Base-by-base conservation (phyloP, 1,140 invertebrate species). In the Brachionus rotundiformis region DNA sequence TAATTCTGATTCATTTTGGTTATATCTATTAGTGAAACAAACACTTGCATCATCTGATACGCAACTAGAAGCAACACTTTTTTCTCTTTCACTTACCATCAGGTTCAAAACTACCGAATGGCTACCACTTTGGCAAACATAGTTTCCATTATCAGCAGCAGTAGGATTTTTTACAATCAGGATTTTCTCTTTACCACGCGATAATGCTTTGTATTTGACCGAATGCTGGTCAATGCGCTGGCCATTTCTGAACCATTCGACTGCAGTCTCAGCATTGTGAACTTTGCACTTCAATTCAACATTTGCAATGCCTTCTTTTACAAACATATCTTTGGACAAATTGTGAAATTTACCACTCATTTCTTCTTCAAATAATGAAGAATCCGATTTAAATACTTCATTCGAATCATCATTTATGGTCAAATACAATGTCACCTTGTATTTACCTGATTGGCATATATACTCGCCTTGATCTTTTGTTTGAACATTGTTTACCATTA, bases 341-440 rank as follows among this genome's bases (percentile, higher is more conserved):
- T 7, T 44, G 11, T 41, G 3, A 73, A 8, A 73, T 27, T 73
- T 73, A 3, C 11, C 47, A 16, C 16, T 8, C 6, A 23, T 25
- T 54, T 39, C 13, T 19, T 5, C 4, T 7, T 16, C 1, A 31
- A 31, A 31, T 31, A 10, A 16, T 31, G 63, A 68, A 11, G 10
- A 68, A n/a, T 27, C 1, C n/a, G 25, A 31, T 68, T 68, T 68
- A 2, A 68, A 68, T 33, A 36, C 63, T 16, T 73, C 25, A n/a
- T 8, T 36, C 13, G 29, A 19, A 10, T 73, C 68, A 31, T 73
- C 68, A 44, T 73, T 73, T 41, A 81, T 49, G 8, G 27, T 63
- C 16, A 81, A 39, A 36, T 81, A 49, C 11, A 81, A 33, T n/a
- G 77, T 81, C 8, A 81, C 77, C 8, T 59, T 29, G 31, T 81